Conservation (phyloP, 23 tunicate species). For the Corella eumyota region DNA sequence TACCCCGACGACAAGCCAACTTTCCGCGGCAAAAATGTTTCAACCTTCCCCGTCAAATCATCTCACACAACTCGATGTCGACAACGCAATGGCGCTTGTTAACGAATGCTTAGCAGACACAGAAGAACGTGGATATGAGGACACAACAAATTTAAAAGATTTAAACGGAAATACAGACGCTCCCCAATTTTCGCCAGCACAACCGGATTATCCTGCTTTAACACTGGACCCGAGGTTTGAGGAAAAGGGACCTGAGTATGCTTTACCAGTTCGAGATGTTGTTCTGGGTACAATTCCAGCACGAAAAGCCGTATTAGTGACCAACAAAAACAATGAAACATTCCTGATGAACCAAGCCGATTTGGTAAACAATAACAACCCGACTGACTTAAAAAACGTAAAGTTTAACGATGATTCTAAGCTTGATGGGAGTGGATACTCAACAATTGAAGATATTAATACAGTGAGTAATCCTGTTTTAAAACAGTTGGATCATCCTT, state of each 20-base stretch:
- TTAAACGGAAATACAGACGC: slow-evolving; percentile 1
- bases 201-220: slow-evolving; percentile 9
- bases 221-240: neutral
- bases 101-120: slow-evolving; percentile 33
- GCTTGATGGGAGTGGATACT: slow-evolving; percentile 20
- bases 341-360: neutral
- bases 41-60: slow-evolving; percentile 12
- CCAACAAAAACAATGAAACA: neutral
- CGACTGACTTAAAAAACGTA: slow-evolving; percentile 1
- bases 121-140: neutral
- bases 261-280: slow-evolving; percentile 44
- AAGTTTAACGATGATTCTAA: slow-evolving; percentile 1
- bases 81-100: slow-evolving; percentile 26
- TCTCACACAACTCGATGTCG: slow-evolving; percentile 20
- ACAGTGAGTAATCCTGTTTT: slow-evolving; percentile 14
- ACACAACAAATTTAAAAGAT: neutral
- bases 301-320: slow-evolving; percentile 25
- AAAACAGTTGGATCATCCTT: no score
- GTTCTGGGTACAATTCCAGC: slow-evolving; percentile 19
- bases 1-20: no score
- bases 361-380: neutral
- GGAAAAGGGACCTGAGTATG: slow-evolving; percentile 47
- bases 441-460: slow-evolving; percentile 23
- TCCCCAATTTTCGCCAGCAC: slow-evolving; percentile 10
- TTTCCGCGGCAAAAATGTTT: no score